phyloP scores from a whole-genome alignment of 2,888 invertebrate species.

The Tiphia femorata region DNA sequence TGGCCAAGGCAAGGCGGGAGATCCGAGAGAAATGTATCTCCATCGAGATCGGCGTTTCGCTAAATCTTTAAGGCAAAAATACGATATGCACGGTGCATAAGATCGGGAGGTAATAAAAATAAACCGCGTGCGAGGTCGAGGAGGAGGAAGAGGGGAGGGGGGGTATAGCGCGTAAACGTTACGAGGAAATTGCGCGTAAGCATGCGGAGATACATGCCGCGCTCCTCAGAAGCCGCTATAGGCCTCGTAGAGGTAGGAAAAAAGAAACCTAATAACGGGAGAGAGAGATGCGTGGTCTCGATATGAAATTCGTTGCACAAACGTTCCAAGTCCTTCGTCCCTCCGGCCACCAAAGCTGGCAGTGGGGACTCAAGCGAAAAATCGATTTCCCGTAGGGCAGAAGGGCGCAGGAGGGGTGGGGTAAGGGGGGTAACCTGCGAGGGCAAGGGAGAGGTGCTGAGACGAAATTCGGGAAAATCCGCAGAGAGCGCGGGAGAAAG shows the following conservation, averaged over 20 bases:
- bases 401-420: constrained; percentile 36
- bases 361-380: constrained; percentile 58
- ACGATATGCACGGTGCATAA: no score
- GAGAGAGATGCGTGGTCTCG: constrained; percentile 35
- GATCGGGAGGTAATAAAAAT: no score
- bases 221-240: not conserved
- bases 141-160: not conserved
- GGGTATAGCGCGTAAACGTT: no score
- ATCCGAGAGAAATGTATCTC: constrained; percentile 16
- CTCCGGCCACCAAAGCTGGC: constrained; percentile 28
- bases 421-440: constrained; percentile 22
- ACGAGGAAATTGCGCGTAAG: no score
- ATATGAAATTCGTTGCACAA: constrained; percentile 44
- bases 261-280: not conserved
- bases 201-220: not conserved
- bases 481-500: constrained; percentile 16
- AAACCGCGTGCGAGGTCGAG: not conserved
- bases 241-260: not conserved
- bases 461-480: constrained; percentile 52
- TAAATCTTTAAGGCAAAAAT: no score
- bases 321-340: constrained; percentile 33
- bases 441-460: constrained; percentile 41
- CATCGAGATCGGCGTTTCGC: no score
- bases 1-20: constrained; percentile 34
- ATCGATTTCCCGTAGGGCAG: constrained; percentile 62